phyloP scores from a whole-genome alignment of 2,113 vertebrate genomes.

The Blennius ocellaris region DNA sequence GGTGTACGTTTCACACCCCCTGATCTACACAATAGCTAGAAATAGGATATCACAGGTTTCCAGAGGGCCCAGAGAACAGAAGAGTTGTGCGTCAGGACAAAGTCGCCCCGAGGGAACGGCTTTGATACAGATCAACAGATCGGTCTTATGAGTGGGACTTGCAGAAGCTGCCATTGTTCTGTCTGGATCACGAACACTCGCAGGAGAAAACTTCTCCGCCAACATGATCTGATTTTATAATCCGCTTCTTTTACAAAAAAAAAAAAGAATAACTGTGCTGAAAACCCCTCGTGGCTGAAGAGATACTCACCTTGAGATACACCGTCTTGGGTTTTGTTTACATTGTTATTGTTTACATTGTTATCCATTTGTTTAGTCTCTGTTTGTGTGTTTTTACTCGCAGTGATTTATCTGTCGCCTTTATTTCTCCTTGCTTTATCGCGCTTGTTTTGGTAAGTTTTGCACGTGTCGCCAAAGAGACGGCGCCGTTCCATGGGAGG shows the following conservation, averaged over 20 bases:
- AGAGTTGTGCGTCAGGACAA: no score
- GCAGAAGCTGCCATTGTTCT: background rate
- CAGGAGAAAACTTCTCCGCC: background rate
- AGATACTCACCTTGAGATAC: conserved; percentile 18
- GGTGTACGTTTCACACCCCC: no score
- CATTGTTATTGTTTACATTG: background rate
- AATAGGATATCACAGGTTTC: background rate
- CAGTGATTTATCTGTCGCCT: conserved; percentile 2
- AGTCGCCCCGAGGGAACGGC: no score
- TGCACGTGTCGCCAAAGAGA: background rate
- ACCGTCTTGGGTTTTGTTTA: conserved; percentile 14
- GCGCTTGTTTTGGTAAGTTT: background rate
- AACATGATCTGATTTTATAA: conserved; percentile 6
- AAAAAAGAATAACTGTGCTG: conserved; percentile 11
- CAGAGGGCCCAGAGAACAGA: background rate
- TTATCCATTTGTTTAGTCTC: background rate
- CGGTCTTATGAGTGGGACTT: no score
- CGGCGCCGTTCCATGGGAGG: background rate
- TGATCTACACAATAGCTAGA: background rate
- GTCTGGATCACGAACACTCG: conserved; percentile 1
- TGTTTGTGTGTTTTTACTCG: background rate
- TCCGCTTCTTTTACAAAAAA: conserved; percentile 10
- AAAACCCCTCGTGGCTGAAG: background rate
- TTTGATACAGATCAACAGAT: no score
- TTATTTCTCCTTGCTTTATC: background rate